These are phyloP conservation scores for Solenopsis invicta DNA, from an alignment of 1,140 invertebrate species.

Conservation along the genomic window DNA sequence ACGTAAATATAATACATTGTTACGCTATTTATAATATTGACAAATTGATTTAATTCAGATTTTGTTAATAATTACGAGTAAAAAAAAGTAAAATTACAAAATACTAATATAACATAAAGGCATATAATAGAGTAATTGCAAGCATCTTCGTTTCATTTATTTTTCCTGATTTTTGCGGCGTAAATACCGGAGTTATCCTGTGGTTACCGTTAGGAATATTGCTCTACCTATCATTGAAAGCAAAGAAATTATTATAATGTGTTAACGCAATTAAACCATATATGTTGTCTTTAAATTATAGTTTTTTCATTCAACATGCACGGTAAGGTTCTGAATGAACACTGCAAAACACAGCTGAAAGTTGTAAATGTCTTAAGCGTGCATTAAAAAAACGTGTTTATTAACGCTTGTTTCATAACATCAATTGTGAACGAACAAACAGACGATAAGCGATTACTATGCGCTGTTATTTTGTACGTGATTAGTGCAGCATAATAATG, in stretches of 20 bases:
- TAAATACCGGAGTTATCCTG: too few relatives aligned
- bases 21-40: too few relatives aligned
- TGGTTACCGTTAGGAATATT: neutral
- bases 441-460: neutral
- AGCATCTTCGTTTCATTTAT: too few relatives aligned
- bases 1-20: too few relatives aligned
- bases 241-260: neutral
- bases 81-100: too few relatives aligned
- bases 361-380: conserved; percentile 13
- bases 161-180: too few relatives aligned
- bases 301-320: neutral
- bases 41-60: too few relatives aligned
- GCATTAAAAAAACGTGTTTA: conserved; percentile 34
- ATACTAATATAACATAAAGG: too few relatives aligned
- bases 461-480: conserved; percentile 16
- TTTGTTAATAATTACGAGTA: too few relatives aligned
- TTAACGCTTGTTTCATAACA: conserved; percentile 33
- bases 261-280: neutral
- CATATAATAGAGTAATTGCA: too few relatives aligned
- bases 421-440: neutral
- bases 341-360: conserved; percentile 20
- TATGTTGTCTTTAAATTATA: neutral
- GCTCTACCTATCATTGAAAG: too few relatives aligned
- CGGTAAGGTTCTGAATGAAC: conserved; percentile 6
- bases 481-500: conserved; percentile 2